phyloP scores from a whole-genome alignment of 2,888 invertebrate genomes.

The Leptinotarsa tumamoca region DNA sequence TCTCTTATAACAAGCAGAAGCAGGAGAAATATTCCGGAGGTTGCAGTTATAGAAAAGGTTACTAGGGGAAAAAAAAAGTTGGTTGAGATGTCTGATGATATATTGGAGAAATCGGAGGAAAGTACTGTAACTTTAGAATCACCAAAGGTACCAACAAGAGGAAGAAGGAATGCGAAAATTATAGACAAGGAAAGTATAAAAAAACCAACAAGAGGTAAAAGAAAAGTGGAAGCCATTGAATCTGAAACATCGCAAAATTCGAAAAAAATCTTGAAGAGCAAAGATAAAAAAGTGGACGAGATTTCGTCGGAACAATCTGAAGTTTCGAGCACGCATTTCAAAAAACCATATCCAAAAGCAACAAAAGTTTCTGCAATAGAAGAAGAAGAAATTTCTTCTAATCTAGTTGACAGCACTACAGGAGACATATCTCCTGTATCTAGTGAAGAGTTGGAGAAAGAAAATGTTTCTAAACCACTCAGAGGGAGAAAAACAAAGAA shows the following conservation, averaged over 20 bases:
- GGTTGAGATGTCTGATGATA: not conserved
- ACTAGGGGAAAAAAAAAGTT: slow-evolving; percentile 14
- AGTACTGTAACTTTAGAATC: not conserved
- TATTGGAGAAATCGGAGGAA: not conserved
- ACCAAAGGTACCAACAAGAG: slow-evolving; percentile 12
- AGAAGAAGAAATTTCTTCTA: slow-evolving; percentile 13
- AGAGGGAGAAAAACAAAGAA: slow-evolving; percentile 3
- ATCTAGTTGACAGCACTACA: slow-evolving; percentile 17
- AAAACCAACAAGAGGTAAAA: slow-evolving; percentile 5
- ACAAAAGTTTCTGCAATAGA: not conserved
- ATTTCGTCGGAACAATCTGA: slow-evolving; percentile 3
- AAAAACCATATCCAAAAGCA: no score
- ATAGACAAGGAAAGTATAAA: not conserved
- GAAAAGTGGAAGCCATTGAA: slow-evolving; percentile 3
- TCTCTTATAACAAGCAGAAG: not conserved
- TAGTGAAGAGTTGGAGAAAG: not conserved
- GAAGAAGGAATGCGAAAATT: slow-evolving; percentile 21
- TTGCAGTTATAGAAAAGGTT: not conserved
- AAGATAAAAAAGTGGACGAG: not conserved
- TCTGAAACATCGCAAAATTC: not conserved
- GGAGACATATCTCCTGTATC: slow-evolving; percentile 12
- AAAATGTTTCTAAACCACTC: not conserved
- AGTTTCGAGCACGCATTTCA: not conserved
- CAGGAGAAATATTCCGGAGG: slow-evolving; percentile 5
- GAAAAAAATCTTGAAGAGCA: not conserved